phyloP scores from a whole-genome alignment of 1,140 invertebrate genomes.

The Cydia splendana region DNA sequence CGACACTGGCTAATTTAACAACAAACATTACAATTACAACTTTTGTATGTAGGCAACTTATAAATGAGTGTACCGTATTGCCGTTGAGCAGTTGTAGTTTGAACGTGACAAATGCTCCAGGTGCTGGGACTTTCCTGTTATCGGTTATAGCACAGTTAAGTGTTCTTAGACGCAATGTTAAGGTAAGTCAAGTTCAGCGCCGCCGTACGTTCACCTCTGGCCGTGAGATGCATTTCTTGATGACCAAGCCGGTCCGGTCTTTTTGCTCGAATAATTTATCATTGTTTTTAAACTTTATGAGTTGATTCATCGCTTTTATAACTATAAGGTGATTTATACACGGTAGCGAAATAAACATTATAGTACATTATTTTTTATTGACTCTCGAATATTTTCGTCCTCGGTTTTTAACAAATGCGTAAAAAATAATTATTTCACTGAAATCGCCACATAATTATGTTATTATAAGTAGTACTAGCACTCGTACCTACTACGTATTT shows the following conservation, averaged over 20 bases:
- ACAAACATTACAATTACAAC: neutral
- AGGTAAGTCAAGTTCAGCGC: conserved; percentile 65
- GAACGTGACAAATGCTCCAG: neutral
- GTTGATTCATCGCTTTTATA: neutral
- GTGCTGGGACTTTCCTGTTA: conserved; percentile 3
- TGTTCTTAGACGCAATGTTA: conserved; percentile 50
- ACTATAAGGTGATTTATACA: neutral
- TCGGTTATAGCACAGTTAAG: conserved; percentile 5
- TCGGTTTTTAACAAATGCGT: neutral
- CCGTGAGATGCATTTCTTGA: conserved; percentile 40
- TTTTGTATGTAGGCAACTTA: neutral
- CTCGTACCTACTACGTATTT: too few relatives aligned
- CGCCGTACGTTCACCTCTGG: conserved; percentile 59
- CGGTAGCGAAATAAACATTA: neutral
- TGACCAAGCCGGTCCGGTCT: conserved; percentile 4
- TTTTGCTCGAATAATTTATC: neutral
- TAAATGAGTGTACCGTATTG: neutral
- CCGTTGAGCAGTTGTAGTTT: neutral
- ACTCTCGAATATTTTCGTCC: neutral
- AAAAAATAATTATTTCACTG: too few relatives aligned
- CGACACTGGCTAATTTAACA: neutral
- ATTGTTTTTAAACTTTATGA: neutral
- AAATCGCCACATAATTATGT: too few relatives aligned
- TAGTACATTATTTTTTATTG: neutral
- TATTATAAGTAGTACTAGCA: too few relatives aligned